These are phyloP conservation scores for Phoxinus dragarum DNA, from an alignment of 2,797 vertebrate species.

Conservation along the genomic window DNA sequence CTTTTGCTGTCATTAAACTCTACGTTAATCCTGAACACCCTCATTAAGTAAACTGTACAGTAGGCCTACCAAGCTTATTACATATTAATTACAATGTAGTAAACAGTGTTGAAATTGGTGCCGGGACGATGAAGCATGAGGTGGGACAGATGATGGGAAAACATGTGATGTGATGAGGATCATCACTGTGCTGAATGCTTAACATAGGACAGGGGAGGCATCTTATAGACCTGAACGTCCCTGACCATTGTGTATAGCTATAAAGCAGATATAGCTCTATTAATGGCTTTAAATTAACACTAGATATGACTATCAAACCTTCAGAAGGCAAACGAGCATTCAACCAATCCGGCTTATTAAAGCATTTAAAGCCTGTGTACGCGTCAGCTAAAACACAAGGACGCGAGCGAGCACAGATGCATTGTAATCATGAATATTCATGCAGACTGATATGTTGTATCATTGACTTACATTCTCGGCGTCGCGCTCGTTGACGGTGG, in stretches of 20 bases:
- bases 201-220: neutral
- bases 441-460: neutral
- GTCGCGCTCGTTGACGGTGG: slow-evolving; percentile 88
- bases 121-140: neutral
- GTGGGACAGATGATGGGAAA: slow-evolving; percentile 17
- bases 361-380: neutral
- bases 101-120: neutral
- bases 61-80: neutral
- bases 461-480: slow-evolving; percentile 84
- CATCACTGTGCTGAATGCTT: neutral
- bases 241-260: no score
- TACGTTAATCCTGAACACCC: neutral
- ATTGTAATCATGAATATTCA: neutral
- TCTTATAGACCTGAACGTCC: neutral
- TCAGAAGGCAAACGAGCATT: neutral
- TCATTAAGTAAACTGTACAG: neutral
- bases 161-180: neutral
- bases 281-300: neutral
- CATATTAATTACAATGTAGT: neutral
- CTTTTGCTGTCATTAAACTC: neutral
- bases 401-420: neutral
- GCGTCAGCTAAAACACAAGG: neutral
- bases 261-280: neutral
- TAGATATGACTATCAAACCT: neutral
- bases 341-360: neutral